These are phyloP conservation scores for Hippopotamus amphibius DNA, from an alignment of 2,113 vertebrate species.

Conservation along the genomic window DNA sequence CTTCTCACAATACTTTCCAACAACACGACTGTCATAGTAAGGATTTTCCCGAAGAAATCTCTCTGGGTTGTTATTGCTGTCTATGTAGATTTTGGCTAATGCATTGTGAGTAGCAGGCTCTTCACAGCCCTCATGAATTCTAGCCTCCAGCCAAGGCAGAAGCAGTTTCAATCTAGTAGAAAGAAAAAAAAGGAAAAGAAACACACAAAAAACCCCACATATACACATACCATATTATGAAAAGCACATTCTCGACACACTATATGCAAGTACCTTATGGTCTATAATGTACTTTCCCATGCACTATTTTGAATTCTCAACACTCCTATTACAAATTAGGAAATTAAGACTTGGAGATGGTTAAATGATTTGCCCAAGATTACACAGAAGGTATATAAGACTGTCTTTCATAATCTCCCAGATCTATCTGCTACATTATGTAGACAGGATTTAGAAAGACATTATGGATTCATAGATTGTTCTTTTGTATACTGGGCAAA, in stretches of 20 bases:
- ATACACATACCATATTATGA: conserved; percentile 6
- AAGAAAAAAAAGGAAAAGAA: neutral
- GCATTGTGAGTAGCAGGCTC: conserved; percentile 99
- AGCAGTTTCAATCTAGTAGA: conserved; percentile 94
- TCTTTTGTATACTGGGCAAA: neutral
- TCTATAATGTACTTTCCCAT: neutral
- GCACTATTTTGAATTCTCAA: conserved; percentile 45
- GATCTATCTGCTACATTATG: neutral
- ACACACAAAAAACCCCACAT: neutral
- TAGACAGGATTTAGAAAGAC: neutral
- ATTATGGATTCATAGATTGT: neutral
- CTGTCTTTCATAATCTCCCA: neutral
- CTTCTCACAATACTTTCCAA: conserved; percentile 99
- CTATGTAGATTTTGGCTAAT: conserved; percentile 98
- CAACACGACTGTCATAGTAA: conserved; percentile 97
- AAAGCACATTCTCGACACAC: neutral
- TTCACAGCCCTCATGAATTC: conserved; percentile 98
- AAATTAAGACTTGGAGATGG: neutral
- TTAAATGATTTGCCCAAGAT: neutral
- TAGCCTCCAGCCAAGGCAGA: conserved; percentile 97
- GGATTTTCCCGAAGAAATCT: conserved; percentile 98
- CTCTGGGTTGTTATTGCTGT: conserved; percentile 99
- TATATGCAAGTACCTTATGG: neutral
- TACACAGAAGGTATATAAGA: neutral
- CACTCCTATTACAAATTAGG: neutral